Conservation (phyloP, 2,888 invertebrate genomes). For the Pelosia muscerda region DNA sequence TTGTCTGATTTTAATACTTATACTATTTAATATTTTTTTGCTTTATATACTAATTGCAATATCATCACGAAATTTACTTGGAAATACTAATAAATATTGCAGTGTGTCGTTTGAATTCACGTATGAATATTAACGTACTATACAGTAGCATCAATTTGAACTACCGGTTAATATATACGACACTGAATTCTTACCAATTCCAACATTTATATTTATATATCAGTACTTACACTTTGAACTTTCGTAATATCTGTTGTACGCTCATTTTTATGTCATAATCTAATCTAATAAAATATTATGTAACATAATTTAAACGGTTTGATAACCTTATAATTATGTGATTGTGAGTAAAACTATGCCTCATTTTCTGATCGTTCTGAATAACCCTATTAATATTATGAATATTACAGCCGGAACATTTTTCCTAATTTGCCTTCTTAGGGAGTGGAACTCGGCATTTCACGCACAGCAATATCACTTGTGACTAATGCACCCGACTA, state of each 20-base stretch:
- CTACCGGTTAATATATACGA: background rate
- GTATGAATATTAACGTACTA: background rate
- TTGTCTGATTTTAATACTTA: too few species aligned
- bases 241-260: too few species aligned
- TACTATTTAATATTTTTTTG: too few species aligned
- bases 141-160: background rate
- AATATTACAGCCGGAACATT: too few species aligned
- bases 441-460: background rate
- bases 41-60: background rate
- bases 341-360: slow-evolving; percentile 7
- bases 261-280: too few species aligned
- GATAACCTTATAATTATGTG: background rate
- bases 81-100: background rate
- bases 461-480: background rate
- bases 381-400: background rate
- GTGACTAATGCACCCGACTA: background rate
- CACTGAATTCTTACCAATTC: background rate
- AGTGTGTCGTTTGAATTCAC: background rate
- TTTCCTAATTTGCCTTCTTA: background rate
- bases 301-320: slow-evolving; percentile 13
- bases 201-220: background rate
- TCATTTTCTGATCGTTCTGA: background rate
- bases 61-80: background rate
- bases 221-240: background rate
- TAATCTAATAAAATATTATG: slow-evolving; percentile 23